Conservation (phyloP, 2,797 vertebrate genomes). For the Morelia viridis region DNA sequence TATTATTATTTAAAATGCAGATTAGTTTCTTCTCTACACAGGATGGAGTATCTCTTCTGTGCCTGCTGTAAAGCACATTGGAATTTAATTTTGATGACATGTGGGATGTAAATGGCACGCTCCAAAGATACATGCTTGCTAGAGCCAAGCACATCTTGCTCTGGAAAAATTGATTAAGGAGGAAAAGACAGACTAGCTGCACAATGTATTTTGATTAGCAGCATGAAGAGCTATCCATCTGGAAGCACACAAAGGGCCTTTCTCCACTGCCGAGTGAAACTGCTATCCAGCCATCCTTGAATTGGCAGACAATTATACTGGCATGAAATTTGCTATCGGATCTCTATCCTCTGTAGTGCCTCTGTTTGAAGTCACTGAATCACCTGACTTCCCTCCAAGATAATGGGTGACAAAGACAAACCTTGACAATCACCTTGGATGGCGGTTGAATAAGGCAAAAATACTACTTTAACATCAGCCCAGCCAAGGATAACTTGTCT, state of each 20-base stretch:
- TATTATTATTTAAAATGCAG: background rate
- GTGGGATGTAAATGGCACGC: background rate
- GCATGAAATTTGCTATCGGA: background rate
- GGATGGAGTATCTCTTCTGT: background rate
- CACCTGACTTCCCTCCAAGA: background rate
- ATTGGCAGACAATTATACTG: slow-evolving; percentile 1
- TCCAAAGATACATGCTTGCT: background rate
- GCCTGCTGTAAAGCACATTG: background rate
- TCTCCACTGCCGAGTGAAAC: background rate
- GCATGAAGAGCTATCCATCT: background rate
- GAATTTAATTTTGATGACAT: background rate
- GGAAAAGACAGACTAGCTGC: background rate
- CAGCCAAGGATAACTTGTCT: background rate
- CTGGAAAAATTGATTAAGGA: slow-evolving; percentile 1
- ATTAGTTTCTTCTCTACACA: background rate
- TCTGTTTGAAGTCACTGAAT: background rate
- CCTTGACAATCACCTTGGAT: background rate
- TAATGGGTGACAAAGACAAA: background rate
- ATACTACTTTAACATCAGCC: background rate
- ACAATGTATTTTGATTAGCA: slow-evolving; percentile 2
- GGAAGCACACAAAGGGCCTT: background rate
- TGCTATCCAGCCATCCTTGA: background rate
- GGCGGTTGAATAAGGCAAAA: background rate
- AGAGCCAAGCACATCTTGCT: background rate
- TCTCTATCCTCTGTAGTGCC: background rate